Percentiles rank a stretch among this genome's conserved stretches.
These are phyloP conservation scores for Probosciger aterrimus DNA, from an alignment of 2,113 vertebrate species.

Conservation along the genomic window DNA sequence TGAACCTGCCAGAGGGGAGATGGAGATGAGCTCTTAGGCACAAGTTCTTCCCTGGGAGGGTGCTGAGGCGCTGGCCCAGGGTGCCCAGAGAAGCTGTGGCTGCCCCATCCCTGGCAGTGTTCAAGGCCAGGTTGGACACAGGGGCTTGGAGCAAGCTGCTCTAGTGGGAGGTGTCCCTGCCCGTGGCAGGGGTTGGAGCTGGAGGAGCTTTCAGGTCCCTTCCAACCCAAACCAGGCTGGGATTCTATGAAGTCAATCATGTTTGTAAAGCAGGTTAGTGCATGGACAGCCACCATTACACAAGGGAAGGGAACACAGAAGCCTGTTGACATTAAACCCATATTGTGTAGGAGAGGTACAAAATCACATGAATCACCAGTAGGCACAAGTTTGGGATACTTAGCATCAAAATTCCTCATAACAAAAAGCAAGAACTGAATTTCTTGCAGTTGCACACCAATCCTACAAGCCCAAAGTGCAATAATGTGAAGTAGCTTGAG, in stretches of 20 bases:
- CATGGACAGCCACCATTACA: accelerated
- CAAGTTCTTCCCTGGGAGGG: no score
- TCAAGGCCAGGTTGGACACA: no score
- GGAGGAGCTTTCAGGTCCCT: background rate
- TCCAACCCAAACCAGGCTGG: background rate
- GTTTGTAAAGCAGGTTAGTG: background rate
- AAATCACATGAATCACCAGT: background rate
- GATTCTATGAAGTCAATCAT: background rate
- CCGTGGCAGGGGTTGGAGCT: accelerated
- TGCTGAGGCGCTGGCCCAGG: no score
- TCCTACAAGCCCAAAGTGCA: background rate
- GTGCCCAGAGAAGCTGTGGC: no score
- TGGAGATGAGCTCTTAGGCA: no score
- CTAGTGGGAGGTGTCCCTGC: background rate
- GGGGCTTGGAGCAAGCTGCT: no score
- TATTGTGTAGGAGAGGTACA: background rate
- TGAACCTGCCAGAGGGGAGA: no score
- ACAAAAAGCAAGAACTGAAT: background rate
- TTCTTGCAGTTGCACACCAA: background rate
- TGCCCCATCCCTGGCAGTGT: no score
- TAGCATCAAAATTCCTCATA: background rate
- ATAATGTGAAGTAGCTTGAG: background rate
- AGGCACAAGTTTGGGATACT: background rate
- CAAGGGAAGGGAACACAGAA: background rate
- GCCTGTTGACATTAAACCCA: background rate